These are phyloP conservation scores for Castor canadensis DNA, from an alignment of 2,113 vertebrate species.

Conservation along the genomic window DNA sequence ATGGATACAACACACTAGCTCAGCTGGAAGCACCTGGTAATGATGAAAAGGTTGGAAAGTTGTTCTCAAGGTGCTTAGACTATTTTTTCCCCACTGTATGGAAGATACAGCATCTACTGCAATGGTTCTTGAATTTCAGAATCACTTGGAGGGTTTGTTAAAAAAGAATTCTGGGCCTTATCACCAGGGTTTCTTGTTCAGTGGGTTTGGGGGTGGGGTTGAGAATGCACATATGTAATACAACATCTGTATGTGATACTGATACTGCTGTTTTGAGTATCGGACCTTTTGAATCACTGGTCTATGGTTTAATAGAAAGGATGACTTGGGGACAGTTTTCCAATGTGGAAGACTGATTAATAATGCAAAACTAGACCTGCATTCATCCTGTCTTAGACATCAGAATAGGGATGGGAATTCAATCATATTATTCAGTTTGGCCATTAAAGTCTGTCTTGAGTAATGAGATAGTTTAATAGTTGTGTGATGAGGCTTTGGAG, in stretches of 20 bases:
- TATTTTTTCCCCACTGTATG: neutral
- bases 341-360: neutral
- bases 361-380: neutral
- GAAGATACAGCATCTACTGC: neutral
- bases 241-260: neutral
- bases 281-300: neutral
- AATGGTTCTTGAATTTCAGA: neutral
- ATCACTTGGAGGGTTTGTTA: neutral
- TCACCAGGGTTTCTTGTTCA: neutral
- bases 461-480: neutral
- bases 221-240: neutral
- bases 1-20: too few species aligned
- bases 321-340: neutral
- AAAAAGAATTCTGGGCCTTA: neutral
- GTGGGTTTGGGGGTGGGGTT: neutral
- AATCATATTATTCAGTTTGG: neutral
- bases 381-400: neutral
- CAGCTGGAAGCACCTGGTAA: accelerated
- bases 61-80: neutral
- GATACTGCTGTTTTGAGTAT: neutral
- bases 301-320: neutral
- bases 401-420: neutral
- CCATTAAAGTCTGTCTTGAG: neutral
- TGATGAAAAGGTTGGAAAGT: neutral
- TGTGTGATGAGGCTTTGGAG: neutral